Conservation (phyloP, 2,113 vertebrate genomes). For the Anarhynchus alexandrinus region DNA sequence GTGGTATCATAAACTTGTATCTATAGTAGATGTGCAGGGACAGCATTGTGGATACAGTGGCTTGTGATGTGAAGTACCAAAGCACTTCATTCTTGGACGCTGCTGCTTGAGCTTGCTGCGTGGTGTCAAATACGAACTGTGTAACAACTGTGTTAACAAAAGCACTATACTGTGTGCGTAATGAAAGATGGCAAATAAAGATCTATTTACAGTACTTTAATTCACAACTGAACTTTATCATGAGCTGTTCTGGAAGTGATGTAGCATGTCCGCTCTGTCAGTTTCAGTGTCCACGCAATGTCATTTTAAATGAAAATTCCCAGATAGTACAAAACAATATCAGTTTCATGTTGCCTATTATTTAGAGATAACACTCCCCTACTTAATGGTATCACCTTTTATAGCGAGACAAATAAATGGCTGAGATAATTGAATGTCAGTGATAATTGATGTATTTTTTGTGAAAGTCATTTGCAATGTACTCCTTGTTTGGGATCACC, state of each 20-base stretch:
- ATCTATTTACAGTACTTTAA: not conserved
- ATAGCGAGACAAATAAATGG: not conserved
- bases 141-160: not conserved
- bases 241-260: not conserved
- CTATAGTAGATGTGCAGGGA: not conserved
- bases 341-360: not conserved
- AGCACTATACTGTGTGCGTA: not conserved
- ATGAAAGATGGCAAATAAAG: not conserved
- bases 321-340: not conserved
- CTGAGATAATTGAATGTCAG: not conserved
- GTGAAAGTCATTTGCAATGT: not conserved
- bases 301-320: not conserved
- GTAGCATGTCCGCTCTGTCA: not conserved
- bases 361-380: not conserved
- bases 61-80: not conserved
- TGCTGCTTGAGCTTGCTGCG: not conserved
- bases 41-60: not conserved
- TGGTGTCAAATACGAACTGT: not conserved
- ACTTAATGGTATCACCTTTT: not conserved
- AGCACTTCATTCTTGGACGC: not conserved
- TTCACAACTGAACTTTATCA: not conserved
- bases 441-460: not conserved
- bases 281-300: not conserved
- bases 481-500: not conserved
- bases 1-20: not conserved